These are phyloP conservation scores for Hyles euphorbiae DNA, from an alignment of 1,140 invertebrate species.

Conservation along the genomic window DNA sequence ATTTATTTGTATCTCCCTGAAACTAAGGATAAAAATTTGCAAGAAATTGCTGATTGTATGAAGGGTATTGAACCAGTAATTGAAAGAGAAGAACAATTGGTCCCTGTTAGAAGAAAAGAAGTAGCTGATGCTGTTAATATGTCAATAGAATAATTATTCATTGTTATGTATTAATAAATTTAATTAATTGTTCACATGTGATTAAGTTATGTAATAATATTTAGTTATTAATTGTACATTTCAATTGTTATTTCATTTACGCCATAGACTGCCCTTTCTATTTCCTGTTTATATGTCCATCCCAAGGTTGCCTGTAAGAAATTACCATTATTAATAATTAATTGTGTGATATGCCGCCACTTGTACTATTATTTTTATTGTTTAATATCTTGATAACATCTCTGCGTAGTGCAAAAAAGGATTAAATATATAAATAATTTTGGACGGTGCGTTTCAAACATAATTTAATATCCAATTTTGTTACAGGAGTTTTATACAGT, in stretches of 20 bases:
- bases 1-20: slow-evolving; percentile 22
- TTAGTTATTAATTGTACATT: neutral
- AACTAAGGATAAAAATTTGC: slow-evolving; percentile 23
- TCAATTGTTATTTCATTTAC: neutral
- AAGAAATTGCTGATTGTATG: slow-evolving; percentile 16
- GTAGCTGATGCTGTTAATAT: neutral
- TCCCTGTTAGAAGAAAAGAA: slow-evolving; percentile 1
- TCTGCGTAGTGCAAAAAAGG: too few relatives aligned
- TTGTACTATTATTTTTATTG: too few relatives aligned
- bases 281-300: too few relatives aligned
- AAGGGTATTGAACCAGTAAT: neutral
- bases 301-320: too few relatives aligned
- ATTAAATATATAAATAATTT: too few relatives aligned
- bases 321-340: too few relatives aligned
- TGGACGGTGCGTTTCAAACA: too few relatives aligned
- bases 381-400: too few relatives aligned
- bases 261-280: too few relatives aligned
- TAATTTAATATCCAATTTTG: too few relatives aligned
- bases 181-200: neutral
- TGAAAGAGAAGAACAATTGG: neutral
- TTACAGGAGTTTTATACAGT: too few relatives aligned
- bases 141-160: neutral
- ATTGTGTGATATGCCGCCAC: too few relatives aligned
- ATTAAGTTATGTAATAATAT: neutral
- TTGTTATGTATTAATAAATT: neutral